phyloP scores from a whole-genome alignment of 2,113 vertebrate species.

The Fulica atra region DNA sequence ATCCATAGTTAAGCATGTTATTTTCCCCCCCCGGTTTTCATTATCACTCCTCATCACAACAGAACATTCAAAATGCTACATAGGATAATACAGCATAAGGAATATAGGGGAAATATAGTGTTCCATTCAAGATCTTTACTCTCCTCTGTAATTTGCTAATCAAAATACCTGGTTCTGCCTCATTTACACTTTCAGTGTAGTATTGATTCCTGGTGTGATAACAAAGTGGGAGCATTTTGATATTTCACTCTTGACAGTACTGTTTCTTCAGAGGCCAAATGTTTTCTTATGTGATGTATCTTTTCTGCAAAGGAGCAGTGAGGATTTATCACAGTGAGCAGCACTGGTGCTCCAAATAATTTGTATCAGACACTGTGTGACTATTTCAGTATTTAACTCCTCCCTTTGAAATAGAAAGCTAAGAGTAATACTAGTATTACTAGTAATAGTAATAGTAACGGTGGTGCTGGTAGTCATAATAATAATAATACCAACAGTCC shows the following conservation, averaged over 20 bases:
- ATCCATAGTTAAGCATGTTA: constrained; percentile 28
- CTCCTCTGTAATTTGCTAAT: background rate
- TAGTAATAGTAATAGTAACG: too few species aligned
- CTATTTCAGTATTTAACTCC: background rate
- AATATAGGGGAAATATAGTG: background rate
- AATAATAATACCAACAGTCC: background rate
- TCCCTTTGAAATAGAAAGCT: background rate
- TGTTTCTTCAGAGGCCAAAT: background rate
- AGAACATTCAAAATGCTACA: background rate
- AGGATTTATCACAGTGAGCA: background rate
- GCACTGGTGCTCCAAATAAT: background rate
- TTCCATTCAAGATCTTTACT: background rate
- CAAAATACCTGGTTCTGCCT: background rate
- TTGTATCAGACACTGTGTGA: background rate
- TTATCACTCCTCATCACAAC: background rate
- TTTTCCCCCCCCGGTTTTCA: constrained; percentile 7
- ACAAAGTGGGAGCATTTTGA: background rate
- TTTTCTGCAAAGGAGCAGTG: background rate
- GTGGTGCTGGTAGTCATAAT: background rate
- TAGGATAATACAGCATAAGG: background rate
- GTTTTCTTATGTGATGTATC: background rate
- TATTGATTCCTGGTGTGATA: background rate
- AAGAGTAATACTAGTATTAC: background rate
- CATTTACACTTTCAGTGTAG: background rate
- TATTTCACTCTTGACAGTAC: background rate